phyloP scores from a whole-genome alignment of 2,797 vertebrate genomes.

The Malacoraja senta region DNA sequence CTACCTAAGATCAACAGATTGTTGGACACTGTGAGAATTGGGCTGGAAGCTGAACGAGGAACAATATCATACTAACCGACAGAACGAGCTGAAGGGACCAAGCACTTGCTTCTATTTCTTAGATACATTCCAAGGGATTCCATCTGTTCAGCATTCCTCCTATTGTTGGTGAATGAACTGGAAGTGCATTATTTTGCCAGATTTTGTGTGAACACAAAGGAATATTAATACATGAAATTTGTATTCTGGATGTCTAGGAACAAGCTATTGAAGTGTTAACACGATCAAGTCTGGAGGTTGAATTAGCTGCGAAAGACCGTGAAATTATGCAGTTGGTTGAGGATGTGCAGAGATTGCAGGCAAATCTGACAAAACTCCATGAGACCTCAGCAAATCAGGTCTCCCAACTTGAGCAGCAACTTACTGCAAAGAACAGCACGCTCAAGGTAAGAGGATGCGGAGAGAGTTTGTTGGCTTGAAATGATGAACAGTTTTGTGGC shows the following conservation, averaged over 20 bases:
- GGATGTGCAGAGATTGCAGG: slow-evolving; percentile 94
- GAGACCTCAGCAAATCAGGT: slow-evolving; percentile 90
- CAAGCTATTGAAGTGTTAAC: slow-evolving; percentile 73
- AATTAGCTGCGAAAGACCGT: slow-evolving; percentile 88
- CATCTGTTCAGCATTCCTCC: neutral
- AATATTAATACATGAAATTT: neutral
- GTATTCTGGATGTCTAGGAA: slow-evolving; percentile 56
- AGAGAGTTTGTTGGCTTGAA: neutral
- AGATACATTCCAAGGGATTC: neutral
- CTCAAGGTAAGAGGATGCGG: slow-evolving; percentile 70
- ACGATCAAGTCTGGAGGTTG: slow-evolving; percentile 81
- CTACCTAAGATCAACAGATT: too few species aligned
- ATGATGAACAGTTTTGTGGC: neutral
- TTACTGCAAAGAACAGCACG: slow-evolving; percentile 78
- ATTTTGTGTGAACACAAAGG: neutral
- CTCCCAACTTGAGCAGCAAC: slow-evolving; percentile 87
- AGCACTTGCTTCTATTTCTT: too few species aligned
- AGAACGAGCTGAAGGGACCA: neutral
- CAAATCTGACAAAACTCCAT: slow-evolving; percentile 87
- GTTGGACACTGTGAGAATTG: too few species aligned
- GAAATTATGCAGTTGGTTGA: slow-evolving; percentile 91
- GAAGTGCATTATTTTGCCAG: neutral
- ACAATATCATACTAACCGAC: too few species aligned
- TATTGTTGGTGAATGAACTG: neutral
- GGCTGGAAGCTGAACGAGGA: too few species aligned